These are phyloP conservation scores for Plectropomus leopardus DNA, from an alignment of 2,113 vertebrate genomes.

Conservation along the genomic window DNA sequence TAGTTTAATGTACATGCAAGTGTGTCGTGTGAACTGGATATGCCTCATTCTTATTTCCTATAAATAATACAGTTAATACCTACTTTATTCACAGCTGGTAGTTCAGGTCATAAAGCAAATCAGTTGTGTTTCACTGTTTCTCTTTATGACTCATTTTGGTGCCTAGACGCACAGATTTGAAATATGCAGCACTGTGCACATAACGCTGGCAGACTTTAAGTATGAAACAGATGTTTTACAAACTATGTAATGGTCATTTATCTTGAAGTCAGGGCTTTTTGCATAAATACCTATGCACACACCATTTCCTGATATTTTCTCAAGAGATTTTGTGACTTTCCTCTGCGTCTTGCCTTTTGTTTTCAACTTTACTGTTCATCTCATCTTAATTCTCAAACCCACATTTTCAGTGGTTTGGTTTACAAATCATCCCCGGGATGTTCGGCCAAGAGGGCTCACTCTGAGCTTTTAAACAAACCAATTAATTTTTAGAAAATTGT, in stretches of 20 bases:
- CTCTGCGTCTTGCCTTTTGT: background rate
- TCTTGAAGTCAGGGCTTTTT: conserved; percentile 20
- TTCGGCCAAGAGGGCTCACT: background rate
- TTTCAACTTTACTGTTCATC: background rate
- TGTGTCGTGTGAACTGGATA: conserved; percentile 45
- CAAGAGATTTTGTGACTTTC: conserved; percentile 2
- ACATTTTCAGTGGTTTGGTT: conserved; percentile 26
- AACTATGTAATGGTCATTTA: conserved; percentile 8
- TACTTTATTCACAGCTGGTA: conserved; percentile 39
- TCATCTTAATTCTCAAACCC: conserved; percentile 10
- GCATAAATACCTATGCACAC: conserved; percentile 17
- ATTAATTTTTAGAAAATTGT: conserved; percentile 19
- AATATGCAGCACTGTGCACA: conserved; percentile 36
- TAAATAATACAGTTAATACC: conserved; percentile 38
- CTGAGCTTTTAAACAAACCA: conserved; percentile 31
- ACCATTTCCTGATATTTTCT: conserved; percentile 2
- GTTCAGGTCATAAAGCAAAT: conserved; percentile 15
- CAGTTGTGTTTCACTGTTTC: conserved; percentile 14
- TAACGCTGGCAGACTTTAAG: conserved; percentile 25
- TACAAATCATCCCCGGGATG: conserved; percentile 25
- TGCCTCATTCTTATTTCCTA: conserved; percentile 24
- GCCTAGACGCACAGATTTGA: conserved; percentile 22
- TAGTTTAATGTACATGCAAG: conserved; percentile 68
- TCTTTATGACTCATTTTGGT: conserved; percentile 16
- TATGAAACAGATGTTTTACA: conserved; percentile 14